Evolutionary conservation across 2,888 invertebrate genomes (phyloP).

Genomic region (Alsophila aescularia): DNA sequence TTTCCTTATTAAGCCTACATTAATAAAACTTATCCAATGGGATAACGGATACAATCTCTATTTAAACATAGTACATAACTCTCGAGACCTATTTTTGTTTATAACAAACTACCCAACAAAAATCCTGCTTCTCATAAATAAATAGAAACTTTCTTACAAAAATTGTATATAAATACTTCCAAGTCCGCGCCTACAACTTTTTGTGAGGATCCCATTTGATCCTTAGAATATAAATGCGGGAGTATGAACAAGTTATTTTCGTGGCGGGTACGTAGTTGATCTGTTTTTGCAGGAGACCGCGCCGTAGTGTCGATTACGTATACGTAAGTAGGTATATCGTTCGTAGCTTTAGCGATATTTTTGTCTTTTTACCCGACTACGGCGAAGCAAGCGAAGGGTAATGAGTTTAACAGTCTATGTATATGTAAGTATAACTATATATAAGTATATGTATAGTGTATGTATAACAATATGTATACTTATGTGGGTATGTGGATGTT

Average conservation of each 20-base stretch:
- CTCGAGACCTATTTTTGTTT: neutral
- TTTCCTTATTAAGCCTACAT: too few species aligned
- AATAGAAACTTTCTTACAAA: slow-evolving; percentile 1
- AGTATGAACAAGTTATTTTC: slow-evolving; percentile 16
- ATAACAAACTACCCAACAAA: neutral
- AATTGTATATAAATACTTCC: slow-evolving; percentile 13
- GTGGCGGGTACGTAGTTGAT: slow-evolving; percentile 2
- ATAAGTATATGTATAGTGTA: too few species aligned
- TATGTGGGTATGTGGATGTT: too few species aligned
- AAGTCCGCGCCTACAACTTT: slow-evolving; percentile 12
- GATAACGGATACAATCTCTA: too few species aligned
- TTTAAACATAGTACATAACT: neutral
- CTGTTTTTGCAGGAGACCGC: slow-evolving; percentile 3
- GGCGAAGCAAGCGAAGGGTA: too few species aligned
- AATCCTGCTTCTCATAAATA: slow-evolving; percentile 2
- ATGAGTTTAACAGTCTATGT: too few species aligned
- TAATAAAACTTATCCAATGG: too few species aligned
- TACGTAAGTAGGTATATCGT: too few species aligned
- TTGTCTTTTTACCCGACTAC: too few species aligned
- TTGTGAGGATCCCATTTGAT: slow-evolving; percentile 19
- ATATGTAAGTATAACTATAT: too few species aligned
- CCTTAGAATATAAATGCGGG: slow-evolving; percentile 27
- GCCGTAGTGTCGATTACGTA: slow-evolving; percentile 11
- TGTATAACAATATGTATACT: too few species aligned
- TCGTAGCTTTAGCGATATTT: too few species aligned